Evolutionary conservation across 2,888 invertebrate species (phyloP).

Genomic region (Autographa pulchrina): DNA sequence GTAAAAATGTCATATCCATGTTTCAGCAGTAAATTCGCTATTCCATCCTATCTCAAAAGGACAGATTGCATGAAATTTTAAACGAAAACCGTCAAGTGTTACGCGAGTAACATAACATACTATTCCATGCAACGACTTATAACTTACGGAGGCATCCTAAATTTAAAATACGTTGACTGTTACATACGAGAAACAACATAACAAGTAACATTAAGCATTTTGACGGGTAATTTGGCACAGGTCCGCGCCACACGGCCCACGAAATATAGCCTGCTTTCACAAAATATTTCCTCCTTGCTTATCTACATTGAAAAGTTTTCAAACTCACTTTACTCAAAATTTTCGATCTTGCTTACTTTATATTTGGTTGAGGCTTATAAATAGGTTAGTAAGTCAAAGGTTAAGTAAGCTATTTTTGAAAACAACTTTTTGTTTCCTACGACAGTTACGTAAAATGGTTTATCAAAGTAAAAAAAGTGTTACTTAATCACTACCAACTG

Average conservation of each 20-base stretch:
- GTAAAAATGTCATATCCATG: neutral
- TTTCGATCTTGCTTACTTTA: slow-evolving; percentile 18
- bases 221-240: slow-evolving; percentile 82
- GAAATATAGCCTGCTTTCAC: slow-evolving; percentile 64
- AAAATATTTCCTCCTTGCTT: slow-evolving; percentile 39
- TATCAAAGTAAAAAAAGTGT: too few species aligned
- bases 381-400: neutral
- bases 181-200: slow-evolving; percentile 43
- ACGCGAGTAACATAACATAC: slow-evolving; percentile 22
- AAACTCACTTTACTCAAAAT: slow-evolving; percentile 35
- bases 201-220: slow-evolving; percentile 78
- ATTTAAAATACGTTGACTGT: slow-evolving; percentile 34
- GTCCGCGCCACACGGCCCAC: slow-evolving; percentile 67
- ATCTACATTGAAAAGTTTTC: slow-evolving; percentile 37
- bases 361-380: neutral
- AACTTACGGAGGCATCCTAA: slow-evolving; percentile 37
- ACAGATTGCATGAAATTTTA: neutral
- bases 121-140: slow-evolving; percentile 27
- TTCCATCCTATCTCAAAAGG: neutral
- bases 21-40: neutral
- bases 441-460: neutral
- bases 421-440: too few species aligned
- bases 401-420: neutral
- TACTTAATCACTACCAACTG: too few species aligned
- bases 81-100: neutral